These are phyloP conservation scores for Polyploca ridens DNA, from an alignment of 2,888 invertebrate species.

Conservation along the genomic window DNA sequence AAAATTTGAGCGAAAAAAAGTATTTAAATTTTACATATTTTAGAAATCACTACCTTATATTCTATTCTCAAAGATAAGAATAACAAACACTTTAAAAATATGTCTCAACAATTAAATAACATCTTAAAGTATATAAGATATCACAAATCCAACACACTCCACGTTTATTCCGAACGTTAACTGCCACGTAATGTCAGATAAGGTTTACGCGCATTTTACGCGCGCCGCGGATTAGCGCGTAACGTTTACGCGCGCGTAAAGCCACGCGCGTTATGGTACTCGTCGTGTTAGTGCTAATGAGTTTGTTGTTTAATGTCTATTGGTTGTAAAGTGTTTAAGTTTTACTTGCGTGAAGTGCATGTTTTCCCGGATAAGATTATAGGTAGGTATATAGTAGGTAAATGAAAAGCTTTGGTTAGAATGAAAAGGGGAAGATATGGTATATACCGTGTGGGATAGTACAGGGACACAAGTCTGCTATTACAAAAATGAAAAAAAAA, in stretches of 20 bases:
- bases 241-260: conserved; percentile 45
- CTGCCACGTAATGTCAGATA: conserved; percentile 10
- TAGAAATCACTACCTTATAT: too few species aligned
- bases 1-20: too few species aligned
- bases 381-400: too few species aligned
- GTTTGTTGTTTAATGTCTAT: conserved; percentile 35
- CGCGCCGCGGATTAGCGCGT: conserved; percentile 45
- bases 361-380: too few species aligned
- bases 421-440: too few species aligned
- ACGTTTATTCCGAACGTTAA: conserved; percentile 1
- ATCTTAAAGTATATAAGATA: background rate
- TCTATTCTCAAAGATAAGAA: background rate
- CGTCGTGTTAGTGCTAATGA: conserved; percentile 50
- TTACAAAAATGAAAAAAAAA: too few species aligned
- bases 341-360: background rate
- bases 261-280: conserved; percentile 28
- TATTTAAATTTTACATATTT: too few species aligned
- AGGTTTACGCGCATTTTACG: conserved; percentile 31
- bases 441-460: too few species aligned
- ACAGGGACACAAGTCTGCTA: too few species aligned
- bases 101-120: background rate
- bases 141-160: background rate
- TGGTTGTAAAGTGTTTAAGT: conserved; percentile 17
- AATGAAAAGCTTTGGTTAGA: too few species aligned
- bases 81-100: background rate